Evolutionary conservation across 2,888 invertebrate species (phyloP).

Genomic region (Rhodophaea formosa): DNA sequence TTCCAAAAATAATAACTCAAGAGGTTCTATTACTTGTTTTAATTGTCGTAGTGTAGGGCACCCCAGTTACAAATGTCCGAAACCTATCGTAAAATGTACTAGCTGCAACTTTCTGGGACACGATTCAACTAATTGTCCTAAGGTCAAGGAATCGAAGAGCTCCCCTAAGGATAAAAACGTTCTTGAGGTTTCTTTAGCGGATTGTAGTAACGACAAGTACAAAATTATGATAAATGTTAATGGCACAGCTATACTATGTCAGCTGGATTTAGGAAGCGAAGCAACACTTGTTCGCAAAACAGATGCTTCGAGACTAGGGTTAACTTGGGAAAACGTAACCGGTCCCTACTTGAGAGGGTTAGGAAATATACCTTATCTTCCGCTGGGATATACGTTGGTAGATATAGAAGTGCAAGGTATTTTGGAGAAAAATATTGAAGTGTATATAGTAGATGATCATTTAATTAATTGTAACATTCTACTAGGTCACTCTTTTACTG

Average conservation of each 20-base stretch:
- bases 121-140: too few species aligned
- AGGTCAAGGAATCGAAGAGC: too few species aligned
- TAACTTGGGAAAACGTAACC: slow-evolving; percentile 21
- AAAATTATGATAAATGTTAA: neutral
- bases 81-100: neutral
- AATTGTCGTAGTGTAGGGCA: too few species aligned
- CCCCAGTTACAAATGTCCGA: too few species aligned
- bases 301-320: slow-evolving; percentile 24
- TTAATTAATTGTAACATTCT: slow-evolving; percentile 19
- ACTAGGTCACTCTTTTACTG: slow-evolving; percentile 11
- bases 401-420: slow-evolving; percentile 27
- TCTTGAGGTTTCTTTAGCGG: too few species aligned
- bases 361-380: slow-evolving; percentile 27
- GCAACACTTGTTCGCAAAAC: slow-evolving; percentile 25
- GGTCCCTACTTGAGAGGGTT: slow-evolving; percentile 26
- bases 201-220: neutral
- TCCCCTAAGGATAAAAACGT: too few species aligned
- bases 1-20: too few species aligned
- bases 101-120: too few species aligned
- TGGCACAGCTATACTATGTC: neutral
- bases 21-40: too few species aligned
- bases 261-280: slow-evolving; percentile 28
- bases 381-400: slow-evolving; percentile 20
- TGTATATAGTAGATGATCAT: slow-evolving; percentile 24
- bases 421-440: slow-evolving; percentile 24